Evolutionary conservation across 1,140 invertebrate genomes (phyloP).

Genomic region (Dinoponera quadriceps): DNA sequence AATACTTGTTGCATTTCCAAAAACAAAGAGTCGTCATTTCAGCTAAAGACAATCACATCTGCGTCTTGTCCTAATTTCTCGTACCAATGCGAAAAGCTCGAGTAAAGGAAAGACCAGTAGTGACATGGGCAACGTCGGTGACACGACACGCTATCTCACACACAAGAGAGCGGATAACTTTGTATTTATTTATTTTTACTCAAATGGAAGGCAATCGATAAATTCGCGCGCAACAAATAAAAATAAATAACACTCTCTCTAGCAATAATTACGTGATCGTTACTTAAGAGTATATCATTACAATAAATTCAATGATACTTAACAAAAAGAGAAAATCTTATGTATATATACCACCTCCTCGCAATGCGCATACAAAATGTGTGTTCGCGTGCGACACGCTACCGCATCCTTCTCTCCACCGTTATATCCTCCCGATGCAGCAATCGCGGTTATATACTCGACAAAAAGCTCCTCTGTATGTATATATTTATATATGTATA

Average conservation of each 20-base stretch:
- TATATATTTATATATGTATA: conserved; percentile 47
- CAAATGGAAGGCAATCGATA: conserved; percentile 86
- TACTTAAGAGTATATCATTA: conserved; percentile 83
- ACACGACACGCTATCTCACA: too few relatives aligned
- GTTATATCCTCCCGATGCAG: conserved; percentile 38
- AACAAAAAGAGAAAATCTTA: conserved; percentile 77
- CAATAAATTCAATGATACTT: conserved; percentile 83
- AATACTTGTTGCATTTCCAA: neutral
- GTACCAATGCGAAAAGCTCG: too few relatives aligned
- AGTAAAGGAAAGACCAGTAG: neutral
- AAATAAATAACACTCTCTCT: conserved; percentile 86
- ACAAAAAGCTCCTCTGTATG: conserved; percentile 40
- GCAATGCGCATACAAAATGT: conserved; percentile 79
- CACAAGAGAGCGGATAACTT: conserved; percentile 73
- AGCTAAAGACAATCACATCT: too few relatives aligned
- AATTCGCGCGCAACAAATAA: conserved; percentile 86
- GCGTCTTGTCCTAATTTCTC: too few relatives aligned
- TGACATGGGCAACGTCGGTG: neutral
- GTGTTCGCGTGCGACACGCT: conserved; percentile 60
- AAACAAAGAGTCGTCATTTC: neutral
- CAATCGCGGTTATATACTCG: conserved; percentile 53
- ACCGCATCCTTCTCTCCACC: conserved; percentile 16
- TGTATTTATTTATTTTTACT: conserved; percentile 84
- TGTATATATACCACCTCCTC: conserved; percentile 57
- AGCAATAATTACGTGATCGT: conserved; percentile 83